Conservation (phyloP, 1,140 invertebrate species). For the Aricia agestis region DNA sequence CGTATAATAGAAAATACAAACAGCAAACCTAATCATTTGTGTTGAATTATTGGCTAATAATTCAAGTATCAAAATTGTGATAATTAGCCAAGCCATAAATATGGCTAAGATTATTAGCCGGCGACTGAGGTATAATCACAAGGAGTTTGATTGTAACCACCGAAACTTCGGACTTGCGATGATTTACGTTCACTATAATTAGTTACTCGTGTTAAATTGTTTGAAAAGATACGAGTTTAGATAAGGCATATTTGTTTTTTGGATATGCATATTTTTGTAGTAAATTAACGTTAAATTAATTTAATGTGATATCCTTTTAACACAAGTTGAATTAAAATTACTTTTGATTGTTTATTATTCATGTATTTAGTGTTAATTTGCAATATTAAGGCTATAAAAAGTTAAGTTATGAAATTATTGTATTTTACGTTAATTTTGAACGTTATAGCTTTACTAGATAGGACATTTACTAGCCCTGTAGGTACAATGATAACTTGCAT, state of each 20-base stretch:
- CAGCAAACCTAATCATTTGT: slow-evolving; percentile 25
- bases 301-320: not conserved
- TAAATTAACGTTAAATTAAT: not conserved
- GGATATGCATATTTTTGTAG: not conserved
- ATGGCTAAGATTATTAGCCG: slow-evolving; percentile 66
- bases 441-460: too few relatives aligned
- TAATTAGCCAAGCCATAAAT: slow-evolving; percentile 70
- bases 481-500: too few relatives aligned
- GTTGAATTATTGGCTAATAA: slow-evolving; percentile 42
- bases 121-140: slow-evolving; percentile 59
- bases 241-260: not conserved
- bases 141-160: slow-evolving; percentile 44
- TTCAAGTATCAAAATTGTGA: slow-evolving; percentile 72
- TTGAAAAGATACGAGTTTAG: not conserved
- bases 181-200: slow-evolving; percentile 18
- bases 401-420: too few relatives aligned
- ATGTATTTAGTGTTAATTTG: not conserved
- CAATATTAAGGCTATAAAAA: not conserved
- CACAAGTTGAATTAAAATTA: not conserved
- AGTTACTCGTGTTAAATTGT: slow-evolving; percentile 3
- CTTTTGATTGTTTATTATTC: too few relatives aligned
- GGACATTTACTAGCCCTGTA: too few relatives aligned
- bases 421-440: too few relatives aligned
- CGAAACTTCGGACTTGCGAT: slow-evolving; percentile 39
- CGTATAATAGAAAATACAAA: slow-evolving; percentile 26